Evolutionary conservation across 2,797 vertebrate genomes (phyloP).

Genomic region (Fistularia tabacaria): DNA sequence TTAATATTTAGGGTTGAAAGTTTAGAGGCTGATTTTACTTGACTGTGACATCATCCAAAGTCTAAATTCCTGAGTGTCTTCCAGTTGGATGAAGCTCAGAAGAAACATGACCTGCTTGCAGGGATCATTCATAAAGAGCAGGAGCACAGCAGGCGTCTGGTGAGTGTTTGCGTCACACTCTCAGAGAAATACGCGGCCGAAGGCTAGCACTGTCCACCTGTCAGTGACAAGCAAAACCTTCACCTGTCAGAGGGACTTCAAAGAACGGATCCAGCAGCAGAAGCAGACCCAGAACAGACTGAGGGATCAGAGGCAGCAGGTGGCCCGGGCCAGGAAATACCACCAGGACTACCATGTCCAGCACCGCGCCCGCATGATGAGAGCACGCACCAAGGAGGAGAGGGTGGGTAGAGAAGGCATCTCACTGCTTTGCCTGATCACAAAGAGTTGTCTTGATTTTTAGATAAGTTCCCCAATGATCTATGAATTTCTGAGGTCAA

Average conservation of each 20-base stretch:
- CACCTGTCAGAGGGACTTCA: slow-evolving; percentile 76
- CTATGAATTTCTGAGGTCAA: too few relatives aligned
- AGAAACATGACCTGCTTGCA: slow-evolving; percentile 84
- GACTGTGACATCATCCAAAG: too few relatives aligned
- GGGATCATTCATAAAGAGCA: slow-evolving; percentile 83
- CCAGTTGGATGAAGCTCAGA: slow-evolving; percentile 86
- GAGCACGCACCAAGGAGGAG: slow-evolving; percentile 87
- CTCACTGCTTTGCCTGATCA: too few relatives aligned
- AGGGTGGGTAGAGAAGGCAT: slow-evolving; percentile 64
- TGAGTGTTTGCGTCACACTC: slow-evolving; percentile 52
- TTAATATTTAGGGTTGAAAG: too few relatives aligned
- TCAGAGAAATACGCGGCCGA: not conserved
- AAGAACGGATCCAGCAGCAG: slow-evolving; percentile 82
- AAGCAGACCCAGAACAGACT: slow-evolving; percentile 79
- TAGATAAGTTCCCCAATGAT: too few relatives aligned
- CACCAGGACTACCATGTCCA: slow-evolving; percentile 87
- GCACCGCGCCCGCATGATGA: slow-evolving; percentile 83
- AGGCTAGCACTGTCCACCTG: not conserved
- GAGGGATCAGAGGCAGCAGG: slow-evolving; percentile 85
- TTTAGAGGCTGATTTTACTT: too few relatives aligned
- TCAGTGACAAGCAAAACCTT: not conserved
- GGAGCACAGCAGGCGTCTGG: slow-evolving; percentile 86
- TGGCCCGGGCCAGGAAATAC: slow-evolving; percentile 84
- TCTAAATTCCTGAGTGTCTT: not conserved
- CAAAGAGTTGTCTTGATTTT: too few relatives aligned